phyloP scores from a whole-genome alignment of 2,888 invertebrate species.

The Ichneumon xanthorius region DNA sequence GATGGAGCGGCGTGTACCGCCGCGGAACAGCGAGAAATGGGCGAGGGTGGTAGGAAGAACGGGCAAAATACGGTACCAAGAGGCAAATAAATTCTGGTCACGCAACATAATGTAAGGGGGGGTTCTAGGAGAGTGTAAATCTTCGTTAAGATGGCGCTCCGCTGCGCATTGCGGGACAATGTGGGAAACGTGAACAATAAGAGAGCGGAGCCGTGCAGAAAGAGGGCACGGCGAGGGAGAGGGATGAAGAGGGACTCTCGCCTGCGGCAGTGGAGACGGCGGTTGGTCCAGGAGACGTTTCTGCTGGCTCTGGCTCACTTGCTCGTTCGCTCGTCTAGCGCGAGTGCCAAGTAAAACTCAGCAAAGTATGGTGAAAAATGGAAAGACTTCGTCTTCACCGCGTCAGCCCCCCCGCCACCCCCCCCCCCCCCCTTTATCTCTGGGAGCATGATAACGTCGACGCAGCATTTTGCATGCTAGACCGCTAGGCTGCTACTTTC shows the following conservation, averaged over 20 bases:
- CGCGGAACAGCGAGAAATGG: conserved; percentile 15
- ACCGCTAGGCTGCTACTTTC: conserved; percentile 74
- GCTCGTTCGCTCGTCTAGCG: conserved; percentile 30
- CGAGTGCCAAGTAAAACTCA: conserved; percentile 83
- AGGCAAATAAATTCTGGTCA: conserved; percentile 81
- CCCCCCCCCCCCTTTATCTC: conserved; percentile 78
- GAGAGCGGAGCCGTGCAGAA: conserved; percentile 7
- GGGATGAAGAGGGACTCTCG: conserved; percentile 59
- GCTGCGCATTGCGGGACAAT: conserved; percentile 72
- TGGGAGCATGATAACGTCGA: conserved; percentile 82
- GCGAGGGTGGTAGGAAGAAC: conserved; percentile 21
- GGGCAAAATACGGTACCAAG: conserved; percentile 67
- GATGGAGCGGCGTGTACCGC: conserved; percentile 5
- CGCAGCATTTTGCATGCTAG: conserved; percentile 83
- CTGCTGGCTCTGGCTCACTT: conserved; percentile 59
- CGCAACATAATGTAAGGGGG: conserved; percentile 79
- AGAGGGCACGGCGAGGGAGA: conserved; percentile 60
- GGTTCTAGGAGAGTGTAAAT: conserved; percentile 77
- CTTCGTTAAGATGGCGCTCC: conserved; percentile 77
- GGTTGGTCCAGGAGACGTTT: conserved; percentile 65
- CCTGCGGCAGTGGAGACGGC: conserved; percentile 52
- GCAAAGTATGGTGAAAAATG: conserved; percentile 81
- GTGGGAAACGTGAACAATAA: conserved; percentile 72
- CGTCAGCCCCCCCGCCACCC: conserved; percentile 76
- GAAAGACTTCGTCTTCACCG: conserved; percentile 79